Evolutionary conservation across 2,888 invertebrate species (phyloP).

Genomic region (Craniophora ligustri): DNA sequence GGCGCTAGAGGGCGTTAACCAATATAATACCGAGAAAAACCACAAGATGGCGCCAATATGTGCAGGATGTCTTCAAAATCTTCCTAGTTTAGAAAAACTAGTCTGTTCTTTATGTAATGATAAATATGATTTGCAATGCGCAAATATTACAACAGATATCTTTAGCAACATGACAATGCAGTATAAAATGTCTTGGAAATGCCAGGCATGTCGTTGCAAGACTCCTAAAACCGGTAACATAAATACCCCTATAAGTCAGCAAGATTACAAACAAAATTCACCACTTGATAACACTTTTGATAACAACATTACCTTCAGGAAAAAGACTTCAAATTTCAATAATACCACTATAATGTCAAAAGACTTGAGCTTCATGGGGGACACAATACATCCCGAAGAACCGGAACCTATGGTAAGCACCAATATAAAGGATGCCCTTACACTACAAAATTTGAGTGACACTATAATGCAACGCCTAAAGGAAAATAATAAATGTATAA

Average conservation of each 20-base stretch:
- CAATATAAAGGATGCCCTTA: not conserved
- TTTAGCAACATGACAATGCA: not conserved
- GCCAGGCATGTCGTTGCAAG: not conserved
- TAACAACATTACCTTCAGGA: not conserved
- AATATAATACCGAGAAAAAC: not conserved
- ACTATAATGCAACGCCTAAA: constrained; percentile 9
- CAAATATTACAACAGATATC: not conserved
- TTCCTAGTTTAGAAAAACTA: not conserved
- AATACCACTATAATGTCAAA: not conserved
- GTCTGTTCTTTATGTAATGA: not conserved
- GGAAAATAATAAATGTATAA: constrained; percentile 16
- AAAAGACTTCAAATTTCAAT: not conserved
- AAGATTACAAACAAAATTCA: not conserved
- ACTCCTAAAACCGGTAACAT: not conserved
- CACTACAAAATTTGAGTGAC: constrained; percentile 3
- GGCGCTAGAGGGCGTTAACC: not conserved
- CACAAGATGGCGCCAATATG: not conserved
- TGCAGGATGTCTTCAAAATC: not conserved
- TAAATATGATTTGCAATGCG: not conserved
- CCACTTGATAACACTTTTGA: not conserved
- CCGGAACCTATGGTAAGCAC: not conserved
- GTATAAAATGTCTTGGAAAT: not conserved
- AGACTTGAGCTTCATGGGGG: not conserved
- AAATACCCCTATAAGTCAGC: not conserved
- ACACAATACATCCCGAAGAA: not conserved